Conservation (phyloP, 1,140 invertebrate species). For the Trachymyrmex septentrionalis region DNA sequence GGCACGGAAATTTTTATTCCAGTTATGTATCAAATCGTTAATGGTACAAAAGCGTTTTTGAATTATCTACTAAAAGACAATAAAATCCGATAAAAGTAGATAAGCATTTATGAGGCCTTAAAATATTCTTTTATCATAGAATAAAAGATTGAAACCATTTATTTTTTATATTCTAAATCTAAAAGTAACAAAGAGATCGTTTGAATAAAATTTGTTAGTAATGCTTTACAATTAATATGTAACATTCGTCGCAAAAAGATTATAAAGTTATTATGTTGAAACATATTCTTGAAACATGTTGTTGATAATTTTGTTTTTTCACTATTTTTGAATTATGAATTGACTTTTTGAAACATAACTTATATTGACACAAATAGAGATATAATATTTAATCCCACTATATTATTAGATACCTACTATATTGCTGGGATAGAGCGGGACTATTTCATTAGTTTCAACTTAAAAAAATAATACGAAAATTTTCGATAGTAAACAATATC, state of each 20-base stretch:
- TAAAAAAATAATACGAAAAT: too few species aligned
- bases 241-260: not conserved
- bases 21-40: not conserved
- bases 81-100: slow-evolving; percentile 14
- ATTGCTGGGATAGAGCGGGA: too few species aligned
- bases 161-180: not conserved
- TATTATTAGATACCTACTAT: too few species aligned
- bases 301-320: not conserved
- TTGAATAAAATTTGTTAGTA: not conserved
- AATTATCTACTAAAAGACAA: not conserved
- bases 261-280: slow-evolving; percentile 6
- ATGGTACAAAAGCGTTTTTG: not conserved
- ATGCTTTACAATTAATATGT: not conserved
- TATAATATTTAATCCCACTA: too few species aligned
- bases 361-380: not conserved
- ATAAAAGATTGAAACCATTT: not conserved
- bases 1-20: not conserved
- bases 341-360: not conserved
- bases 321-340: not conserved
- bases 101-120: not conserved
- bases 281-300: not conserved
- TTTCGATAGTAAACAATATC: too few species aligned
- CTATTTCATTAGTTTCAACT: too few species aligned
- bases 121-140: not conserved
- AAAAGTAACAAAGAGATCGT: not conserved